These are phyloP conservation scores for Pycnonotus jocosus DNA, from an alignment of 2,113 vertebrate species.

Conservation along the genomic window DNA sequence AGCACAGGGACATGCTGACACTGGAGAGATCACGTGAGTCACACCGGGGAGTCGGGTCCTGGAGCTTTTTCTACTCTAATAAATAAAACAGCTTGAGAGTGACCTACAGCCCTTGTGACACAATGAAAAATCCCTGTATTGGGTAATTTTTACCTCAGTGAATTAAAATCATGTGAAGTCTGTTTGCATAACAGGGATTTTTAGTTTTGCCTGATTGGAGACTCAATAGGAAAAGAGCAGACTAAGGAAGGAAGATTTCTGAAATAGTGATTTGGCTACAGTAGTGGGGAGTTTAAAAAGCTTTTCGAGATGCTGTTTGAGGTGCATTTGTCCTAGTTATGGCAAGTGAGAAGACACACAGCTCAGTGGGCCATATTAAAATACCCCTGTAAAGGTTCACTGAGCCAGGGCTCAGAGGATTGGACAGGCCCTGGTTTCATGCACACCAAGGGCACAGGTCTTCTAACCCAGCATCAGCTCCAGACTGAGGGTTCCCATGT, in stretches of 20 bases:
- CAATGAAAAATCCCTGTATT: neutral
- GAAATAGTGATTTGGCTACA: neutral
- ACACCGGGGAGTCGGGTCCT: neutral
- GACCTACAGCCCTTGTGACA: constrained; percentile 1
- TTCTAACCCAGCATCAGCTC: neutral
- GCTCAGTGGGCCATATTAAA: neutral
- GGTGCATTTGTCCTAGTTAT: neutral
- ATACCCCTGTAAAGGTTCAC: neutral
- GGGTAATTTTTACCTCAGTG: neutral
- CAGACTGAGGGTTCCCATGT: neutral
- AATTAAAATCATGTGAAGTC: constrained; percentile 16
- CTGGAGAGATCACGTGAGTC: neutral
- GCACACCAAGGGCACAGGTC: neutral
- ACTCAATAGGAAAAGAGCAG: neutral
- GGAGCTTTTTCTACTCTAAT: neutral
- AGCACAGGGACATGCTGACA: neutral
- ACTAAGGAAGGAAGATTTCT: neutral
- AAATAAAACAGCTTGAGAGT: neutral
- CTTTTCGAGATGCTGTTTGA: neutral
- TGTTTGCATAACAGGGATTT: neutral
- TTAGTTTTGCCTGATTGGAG: constrained; percentile 13
- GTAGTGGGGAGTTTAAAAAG: neutral
- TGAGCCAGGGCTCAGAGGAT: neutral
- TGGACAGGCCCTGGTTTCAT: neutral
- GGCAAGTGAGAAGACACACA: neutral